Conservation (phyloP, 2,888 invertebrate genomes). For the Cantharis rufa region DNA sequence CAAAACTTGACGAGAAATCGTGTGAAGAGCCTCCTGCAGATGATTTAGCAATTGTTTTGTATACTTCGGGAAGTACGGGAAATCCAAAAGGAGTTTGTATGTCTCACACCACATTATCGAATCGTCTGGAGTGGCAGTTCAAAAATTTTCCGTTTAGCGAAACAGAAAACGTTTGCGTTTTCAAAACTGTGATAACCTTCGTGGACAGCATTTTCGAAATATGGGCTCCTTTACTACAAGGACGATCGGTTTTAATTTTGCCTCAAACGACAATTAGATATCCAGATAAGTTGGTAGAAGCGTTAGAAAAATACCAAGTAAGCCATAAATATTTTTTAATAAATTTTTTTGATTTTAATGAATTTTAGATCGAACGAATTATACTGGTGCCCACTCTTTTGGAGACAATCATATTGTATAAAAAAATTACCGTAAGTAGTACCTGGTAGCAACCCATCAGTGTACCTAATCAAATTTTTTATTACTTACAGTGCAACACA, state of each 20-base stretch:
- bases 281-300: constrained; percentile 64
- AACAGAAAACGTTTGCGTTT: constrained; percentile 69
- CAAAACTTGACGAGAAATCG: constrained; percentile 52
- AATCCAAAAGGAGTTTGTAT: constrained; percentile 86
- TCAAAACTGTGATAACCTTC: constrained; percentile 84
- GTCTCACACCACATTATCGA: constrained; percentile 74
- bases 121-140: constrained; percentile 84
- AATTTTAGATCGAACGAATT: not conserved
- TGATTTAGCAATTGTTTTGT: constrained; percentile 72
- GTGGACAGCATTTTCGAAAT: constrained; percentile 83
- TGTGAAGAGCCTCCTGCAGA: constrained; percentile 53
- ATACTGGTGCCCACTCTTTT: not conserved
- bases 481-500: constrained; percentile 48
- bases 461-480: not conserved
- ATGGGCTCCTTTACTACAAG: constrained; percentile 76
- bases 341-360: not conserved
- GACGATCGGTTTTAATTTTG: constrained; percentile 68
- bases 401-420: not conserved
- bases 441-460: not conserved
- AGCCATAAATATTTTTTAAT: not conserved
- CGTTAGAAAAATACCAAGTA: not conserved
- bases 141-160: constrained; percentile 68
- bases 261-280: constrained; percentile 70
- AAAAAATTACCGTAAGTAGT: not conserved
- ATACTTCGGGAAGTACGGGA: constrained; percentile 91